phyloP scores from a whole-genome alignment of 2,888 invertebrate species.

The Dione juno region DNA sequence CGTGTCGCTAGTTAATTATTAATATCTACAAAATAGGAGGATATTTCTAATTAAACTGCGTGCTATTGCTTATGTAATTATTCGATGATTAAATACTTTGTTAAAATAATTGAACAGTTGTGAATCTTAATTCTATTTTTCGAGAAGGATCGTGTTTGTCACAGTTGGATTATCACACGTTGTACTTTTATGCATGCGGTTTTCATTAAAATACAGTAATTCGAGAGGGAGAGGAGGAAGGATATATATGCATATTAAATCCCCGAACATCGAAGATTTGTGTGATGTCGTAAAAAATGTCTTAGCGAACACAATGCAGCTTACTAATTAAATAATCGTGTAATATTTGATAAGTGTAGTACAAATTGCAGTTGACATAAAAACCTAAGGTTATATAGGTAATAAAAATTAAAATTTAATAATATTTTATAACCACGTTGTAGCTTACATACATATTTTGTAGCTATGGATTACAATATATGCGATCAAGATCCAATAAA shows the following conservation, averaged over 20 bases:
- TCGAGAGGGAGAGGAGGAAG: too few relatives aligned
- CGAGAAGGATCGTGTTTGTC: not conserved
- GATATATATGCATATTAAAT: too few relatives aligned
- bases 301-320: too few relatives aligned
- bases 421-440: not conserved
- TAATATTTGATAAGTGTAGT: too few relatives aligned
- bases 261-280: too few relatives aligned
- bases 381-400: conserved; percentile 8
- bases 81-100: conserved; percentile 23
- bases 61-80: conserved; percentile 17
- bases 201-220: too few relatives aligned
- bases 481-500: too few relatives aligned
- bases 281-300: too few relatives aligned
- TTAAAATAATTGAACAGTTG: conserved; percentile 18
- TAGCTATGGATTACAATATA: too few relatives aligned
- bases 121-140: not conserved
- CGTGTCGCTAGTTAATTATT: not conserved
- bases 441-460: not conserved
- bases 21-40: conserved; percentile 26
- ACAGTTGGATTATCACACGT: conserved; percentile 4
- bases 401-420: conserved; percentile 2
- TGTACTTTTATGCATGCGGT: too few relatives aligned
- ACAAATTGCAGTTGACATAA: conserved; percentile 1
- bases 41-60: conserved; percentile 20
- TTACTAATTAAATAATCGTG: too few relatives aligned